A percentile compares a stretch with the other conserved stretches of the same genome.
phyloP scores from a whole-genome alignment of 2,888 invertebrate genomes.

The Ornithoptera priamus region DNA sequence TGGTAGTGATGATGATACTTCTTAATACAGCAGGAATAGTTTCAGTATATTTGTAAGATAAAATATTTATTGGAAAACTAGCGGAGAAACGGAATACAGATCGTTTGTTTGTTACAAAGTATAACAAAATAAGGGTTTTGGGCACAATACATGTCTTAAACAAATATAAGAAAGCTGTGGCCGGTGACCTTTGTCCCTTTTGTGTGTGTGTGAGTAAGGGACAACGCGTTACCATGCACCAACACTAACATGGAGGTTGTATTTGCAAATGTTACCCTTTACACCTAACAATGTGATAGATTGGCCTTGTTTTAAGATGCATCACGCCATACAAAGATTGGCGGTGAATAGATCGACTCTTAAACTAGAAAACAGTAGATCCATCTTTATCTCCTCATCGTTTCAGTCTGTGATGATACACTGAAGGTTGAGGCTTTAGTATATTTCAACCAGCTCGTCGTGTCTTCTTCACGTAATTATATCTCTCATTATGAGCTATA shows the following conservation, averaged over 20 bases:
- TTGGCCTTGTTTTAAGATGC: background rate
- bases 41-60: background rate
- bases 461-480: no score
- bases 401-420: no score
- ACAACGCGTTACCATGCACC: constrained; percentile 56
- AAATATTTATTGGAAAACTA: constrained; percentile 6
- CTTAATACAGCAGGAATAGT: background rate
- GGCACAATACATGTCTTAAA: constrained; percentile 74
- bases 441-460: no score
- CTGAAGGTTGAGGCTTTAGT: no score
- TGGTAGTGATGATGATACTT: no score
- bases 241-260: constrained; percentile 58
- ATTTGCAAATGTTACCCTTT: constrained; percentile 74
- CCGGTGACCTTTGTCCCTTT: constrained; percentile 77
- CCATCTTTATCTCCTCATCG: no score
- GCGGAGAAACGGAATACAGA: constrained; percentile 14
- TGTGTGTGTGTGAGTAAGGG: constrained; percentile 69
- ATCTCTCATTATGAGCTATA: no score
- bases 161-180: constrained; percentile 77
- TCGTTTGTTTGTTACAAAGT: constrained; percentile 26
- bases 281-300: constrained; percentile 41
- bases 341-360: no score
- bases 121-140: constrained; percentile 55
- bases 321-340: no score
- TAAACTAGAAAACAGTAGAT: no score